Percentiles rank a stretch among this genome's conserved stretches.
Evolutionary conservation across 2,797 vertebrate genomes (phyloP).

Genomic region (Ibycter americanus): DNA sequence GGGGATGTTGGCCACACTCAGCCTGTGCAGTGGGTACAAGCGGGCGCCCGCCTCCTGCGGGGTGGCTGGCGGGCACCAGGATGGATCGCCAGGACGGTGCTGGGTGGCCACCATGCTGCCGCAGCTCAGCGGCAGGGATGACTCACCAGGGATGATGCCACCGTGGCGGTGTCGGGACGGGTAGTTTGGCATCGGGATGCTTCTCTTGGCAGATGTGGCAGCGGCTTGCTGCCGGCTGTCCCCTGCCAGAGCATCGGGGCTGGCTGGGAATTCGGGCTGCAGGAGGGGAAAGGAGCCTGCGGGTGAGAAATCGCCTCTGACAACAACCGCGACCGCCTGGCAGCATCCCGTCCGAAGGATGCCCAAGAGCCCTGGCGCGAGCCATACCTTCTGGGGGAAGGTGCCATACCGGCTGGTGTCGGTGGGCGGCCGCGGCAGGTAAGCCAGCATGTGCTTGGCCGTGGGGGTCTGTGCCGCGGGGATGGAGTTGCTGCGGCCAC

Average conservation of each 20-base stretch:
- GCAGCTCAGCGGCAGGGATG: background rate
- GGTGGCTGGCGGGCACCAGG: background rate
- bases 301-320: rapidly evolving
- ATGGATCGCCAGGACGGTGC: background rate
- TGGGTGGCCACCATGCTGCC: background rate
- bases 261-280: conserved; percentile 28
- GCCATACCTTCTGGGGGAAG: conserved; percentile 73
- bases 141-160: background rate
- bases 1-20: conserved; percentile 53
- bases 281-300: background rate
- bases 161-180: background rate
- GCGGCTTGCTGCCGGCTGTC: conserved; percentile 6
- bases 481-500: conserved; percentile 76
- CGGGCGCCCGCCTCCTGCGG: conserved; percentile 57
- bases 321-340: background rate
- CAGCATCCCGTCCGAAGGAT: rapidly evolving
- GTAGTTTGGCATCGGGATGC: conserved; percentile 14
- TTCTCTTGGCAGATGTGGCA: conserved; percentile 24
- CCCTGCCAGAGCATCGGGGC: background rate
- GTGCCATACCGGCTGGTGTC: conserved; percentile 60
- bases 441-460: conserved; percentile 78
- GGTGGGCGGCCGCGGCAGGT: conserved; percentile 72
- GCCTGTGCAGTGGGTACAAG: conserved; percentile 53
- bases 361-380: background rate
- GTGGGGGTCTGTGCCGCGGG: conserved; percentile 70